Evolutionary conservation across 2,797 vertebrate genomes (phyloP), one percentile per base, ranked within the genome.

Genomic region (Esox lucius): DNA sequence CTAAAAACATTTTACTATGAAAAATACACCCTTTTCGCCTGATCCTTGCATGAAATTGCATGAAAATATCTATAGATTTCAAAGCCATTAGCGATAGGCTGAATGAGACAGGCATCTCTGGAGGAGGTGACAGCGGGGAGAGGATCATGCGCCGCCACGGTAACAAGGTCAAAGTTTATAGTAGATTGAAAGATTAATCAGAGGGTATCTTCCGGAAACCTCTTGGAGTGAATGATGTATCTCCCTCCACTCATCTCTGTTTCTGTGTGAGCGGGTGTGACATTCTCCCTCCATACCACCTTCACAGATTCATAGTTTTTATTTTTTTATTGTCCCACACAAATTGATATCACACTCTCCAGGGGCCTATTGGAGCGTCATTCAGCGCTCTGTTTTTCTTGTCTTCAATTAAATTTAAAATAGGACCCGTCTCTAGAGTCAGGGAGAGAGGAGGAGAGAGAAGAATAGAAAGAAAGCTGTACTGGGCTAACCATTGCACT

Each of bases 361-460:
- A 13, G 90, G 83, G 86, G 78, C 76, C 90, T 79, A 81, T 94
- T 92, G 90, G 73, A 89, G 76, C 80, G 76, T 68, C 81, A 78
- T 80, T 75, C 83, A 74, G 82, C 75, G 81, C 83, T 81, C 78
- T 83, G 83, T 87, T 85, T 86, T 76, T 85, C 81, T 91, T 90
- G 82, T 84, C 83, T 91, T 92, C 93, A 86, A 86, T 87, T 86
- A 81, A 80, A 84, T 87, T 91, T 84, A 86, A 88, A 94, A 91
- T 87, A 89, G 90, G 83, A 59, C 73, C 74, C 80, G 69, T 92
- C 89, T 87, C 81, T 77, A 69, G 85, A 81, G 82, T 64, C 33
- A 42, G 35, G 11, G 22, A 46, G n/a, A 19, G 35, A 72, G 35
- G 16, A 53, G 26, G n/a, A 56, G 2, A 19, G 48, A 56, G 46